Base-by-base conservation (phyloP, 2,797 vertebrate species). In the Rhincodon typus region DNA sequence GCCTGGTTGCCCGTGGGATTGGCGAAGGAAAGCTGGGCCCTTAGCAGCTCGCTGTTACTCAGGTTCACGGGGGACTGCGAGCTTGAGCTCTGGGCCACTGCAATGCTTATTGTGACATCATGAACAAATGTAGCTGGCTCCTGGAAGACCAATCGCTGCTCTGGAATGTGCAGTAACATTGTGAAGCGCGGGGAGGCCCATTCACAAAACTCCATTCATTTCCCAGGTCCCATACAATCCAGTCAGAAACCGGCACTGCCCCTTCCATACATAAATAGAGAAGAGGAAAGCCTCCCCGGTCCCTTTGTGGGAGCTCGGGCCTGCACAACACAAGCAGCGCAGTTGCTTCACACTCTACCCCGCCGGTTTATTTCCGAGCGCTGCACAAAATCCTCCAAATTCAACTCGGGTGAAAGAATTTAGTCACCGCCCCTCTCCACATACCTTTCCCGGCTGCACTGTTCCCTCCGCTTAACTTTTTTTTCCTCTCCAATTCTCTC, bases 241-340 rank as follows among this genome's bases (percentile, higher is more conserved):
- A 42, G 3, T 12, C 1, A 21, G 46, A 46, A 38, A 42, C 42
- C 87, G n/a, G 87, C 15, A 34, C 53, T 17, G 53, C 53, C 30
- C 87, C 27, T 62, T 19, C 4, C 10, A 57, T 2, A 30, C 34
- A 79, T 79, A 30, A 34, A 79, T 79, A 46, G 13, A 53, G 57
- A 4, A n/a, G n/a, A 19, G 4, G 74, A 79, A 46, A 23, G 19
- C 82, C 79, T 34, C 72, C 72, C 25, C 21, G 10, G 62, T 12
- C 90, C 57, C 66, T 93, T 93, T 93, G 90, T 93, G 90, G 90
- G 19, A 90, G 90, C 90, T 93, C 66, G 90, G 90, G 90, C 90
- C 90, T 93, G 90, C 62, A 17, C 57, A 30, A 57, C 53, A 15
- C 30, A 34, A 62, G 53, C 87, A 90, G 87, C 90, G 90, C 62